Conservation (phyloP, 2,113 vertebrate genomes). For the Lichenostomus cassidix region DNA sequence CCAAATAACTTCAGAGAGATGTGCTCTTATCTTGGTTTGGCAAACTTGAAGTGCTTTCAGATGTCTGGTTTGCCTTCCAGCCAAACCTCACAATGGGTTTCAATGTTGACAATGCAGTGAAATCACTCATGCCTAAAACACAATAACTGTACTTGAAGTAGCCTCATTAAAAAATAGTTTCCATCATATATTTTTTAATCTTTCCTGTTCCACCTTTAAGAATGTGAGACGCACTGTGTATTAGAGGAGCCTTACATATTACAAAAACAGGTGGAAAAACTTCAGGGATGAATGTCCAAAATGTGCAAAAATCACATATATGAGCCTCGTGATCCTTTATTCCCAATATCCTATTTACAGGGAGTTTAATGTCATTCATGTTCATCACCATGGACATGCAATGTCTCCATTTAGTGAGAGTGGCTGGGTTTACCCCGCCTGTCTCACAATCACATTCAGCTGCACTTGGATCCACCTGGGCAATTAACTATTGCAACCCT, state of each 20-base stretch:
- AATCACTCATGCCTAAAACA: constrained; percentile 52
- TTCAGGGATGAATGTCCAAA: not conserved
- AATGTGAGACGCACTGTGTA: not conserved
- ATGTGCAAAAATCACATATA: not conserved
- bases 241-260: not conserved
- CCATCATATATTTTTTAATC: constrained; percentile 28
- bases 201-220: not conserved
- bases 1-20: constrained; percentile 62
- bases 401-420: not conserved
- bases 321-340: not conserved
- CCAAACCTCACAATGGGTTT: constrained; percentile 33
- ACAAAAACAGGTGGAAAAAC: constrained; percentile 1
- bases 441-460: not conserved
- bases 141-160: constrained; percentile 38
- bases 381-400: not conserved
- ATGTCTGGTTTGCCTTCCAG: constrained; percentile 57
- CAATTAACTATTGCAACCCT: not conserved
- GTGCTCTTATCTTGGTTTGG: constrained; percentile 67
- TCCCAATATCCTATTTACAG: not conserved
- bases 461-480: not conserved
- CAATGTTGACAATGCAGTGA: constrained; percentile 37
- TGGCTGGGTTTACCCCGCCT: not conserved
- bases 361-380: not conserved
- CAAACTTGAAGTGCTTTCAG: constrained; percentile 50
- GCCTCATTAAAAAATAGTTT: constrained; percentile 44